A percentile compares a stretch with the other conserved stretches of the same genome.
phyloP scores from a whole-genome alignment of 2,888 invertebrate species.

The Lithosia quadra region DNA sequence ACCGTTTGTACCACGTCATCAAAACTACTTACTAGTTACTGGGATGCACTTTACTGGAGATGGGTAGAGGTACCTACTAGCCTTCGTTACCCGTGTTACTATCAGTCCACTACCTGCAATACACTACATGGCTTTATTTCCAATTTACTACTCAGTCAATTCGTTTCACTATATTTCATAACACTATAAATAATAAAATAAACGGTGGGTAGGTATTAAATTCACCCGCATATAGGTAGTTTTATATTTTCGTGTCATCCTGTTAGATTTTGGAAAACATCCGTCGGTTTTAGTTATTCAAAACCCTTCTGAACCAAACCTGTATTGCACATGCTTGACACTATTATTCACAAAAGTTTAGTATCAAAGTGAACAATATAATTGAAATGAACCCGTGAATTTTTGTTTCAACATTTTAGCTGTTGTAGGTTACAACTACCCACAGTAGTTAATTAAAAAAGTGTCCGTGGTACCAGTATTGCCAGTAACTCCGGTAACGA shows the following conservation, averaged over 20 bases:
- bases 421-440: background rate
- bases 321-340: too few relatives aligned
- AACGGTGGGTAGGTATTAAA: too few relatives aligned
- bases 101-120: background rate
- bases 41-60: conserved; percentile 83
- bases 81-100: conserved; percentile 6
- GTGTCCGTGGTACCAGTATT: background rate
- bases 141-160: background rate
- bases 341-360: too few relatives aligned
- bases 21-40: conserved; percentile 77
- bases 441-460: background rate
- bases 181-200: too few relatives aligned
- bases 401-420: too few relatives aligned
- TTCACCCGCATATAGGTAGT: background rate
- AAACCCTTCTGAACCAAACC: too few relatives aligned
- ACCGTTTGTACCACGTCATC: conserved; percentile 74
- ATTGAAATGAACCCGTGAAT: too few relatives aligned
- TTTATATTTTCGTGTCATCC: background rate
- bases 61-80: conserved; percentile 48
- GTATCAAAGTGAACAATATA: too few relatives aligned
- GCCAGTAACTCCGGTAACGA: background rate
- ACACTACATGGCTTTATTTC: background rate
- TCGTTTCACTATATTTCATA: background rate
- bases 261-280: too few relatives aligned
- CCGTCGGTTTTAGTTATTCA: too few relatives aligned